Evolutionary conservation across 2,888 invertebrate species (phyloP), one percentile per base, ranked within the genome.

Genomic region (Heliconius erato): DNA sequence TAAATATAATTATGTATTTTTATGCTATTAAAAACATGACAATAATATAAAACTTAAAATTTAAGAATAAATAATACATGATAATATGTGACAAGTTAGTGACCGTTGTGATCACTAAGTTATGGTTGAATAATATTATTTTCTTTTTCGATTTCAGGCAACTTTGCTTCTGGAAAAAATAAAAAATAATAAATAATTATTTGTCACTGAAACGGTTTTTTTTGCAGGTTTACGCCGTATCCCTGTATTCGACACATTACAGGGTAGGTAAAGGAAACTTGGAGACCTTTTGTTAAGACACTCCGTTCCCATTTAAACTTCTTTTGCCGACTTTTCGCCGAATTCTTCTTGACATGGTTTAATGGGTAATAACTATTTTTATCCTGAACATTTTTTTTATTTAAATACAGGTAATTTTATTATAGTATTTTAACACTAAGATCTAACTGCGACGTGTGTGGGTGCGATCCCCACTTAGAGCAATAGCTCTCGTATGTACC

Each of bases 111-210:
- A 7, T 19, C 19, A 7, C 7, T 54, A 54, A 19, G 54, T 19
- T 19, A 19, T 54, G 3, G 7, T 54, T 19, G 54, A 23, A 3
- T 32, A 5, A n/a, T 63, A 16, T 28, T 40, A 32, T n/a, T 23
- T n/a, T 40, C 63, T n/a, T 54, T 28, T 23, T 26, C 9, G 1
- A 19, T 14, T n/a, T 65, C 44, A 79, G 11, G 40, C 63, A 35
- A 79, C 74, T 65, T 63, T 54, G 71, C 79, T 72, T 28, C 79
- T 79, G 65, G 6, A 79, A 72, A 9, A 74, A 40, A 28, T 32
- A 32, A 32, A 28, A 54, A 54, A 54, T n/a, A 19, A 7, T 6
- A 54, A 19, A 19, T 23, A 54, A 54, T 1, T 0, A 54, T 23
- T 19, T 7, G 54, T 54, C 23, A 54, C 54, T 23, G 7, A 54